Base-by-base conservation (phyloP, 2,797 vertebrate species). In the Argya squamiceps region DNA sequence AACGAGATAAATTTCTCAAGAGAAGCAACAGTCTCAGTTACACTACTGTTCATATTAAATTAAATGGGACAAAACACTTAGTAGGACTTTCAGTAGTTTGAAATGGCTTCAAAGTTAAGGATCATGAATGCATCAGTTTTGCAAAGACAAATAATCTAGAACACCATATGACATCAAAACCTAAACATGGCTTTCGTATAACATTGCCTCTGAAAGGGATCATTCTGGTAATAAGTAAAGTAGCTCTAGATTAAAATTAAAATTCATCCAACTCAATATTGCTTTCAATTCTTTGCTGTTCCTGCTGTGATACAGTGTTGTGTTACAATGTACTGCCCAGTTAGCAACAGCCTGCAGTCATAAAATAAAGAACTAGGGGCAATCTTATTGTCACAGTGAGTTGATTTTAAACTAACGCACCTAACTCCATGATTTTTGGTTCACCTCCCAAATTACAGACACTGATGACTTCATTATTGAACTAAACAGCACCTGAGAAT, bases 321-420 rank as follows among this genome's bases (percentile, higher is more conserved):
- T 41, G 56, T 53, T 76, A 55, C 36, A 92, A 65, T 39, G 58
- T 10, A 64, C 21, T 59, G 85, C 59, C 41, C 64, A 74, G 60
- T 73, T 47, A 81, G 70, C 44, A 47, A 63, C 77, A 91, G 74
- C 36, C 65, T 84, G 49, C 21, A 74, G n/a, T 77, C 53, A 76
- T 16, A 59, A 21, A 95, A 85, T 80, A 89, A 88, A 84, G 78
- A 95, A 47, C 69, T 41, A 88, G 60, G 44, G 71, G 47, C 68
- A 96, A 89, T 60, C 21, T 36, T 73, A n/a, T 52, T 78, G 68
- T 60, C 55, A 30, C 46, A 79, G 49, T 74, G 64, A 96, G 91
- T 86, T 95, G 93, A 65, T 92, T 96, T 97, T 89, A 92, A 97
- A 86, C 93, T 68, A 78, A 86, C 87, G 84, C 74, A 65, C 79